phyloP scores from a whole-genome alignment of 2,888 invertebrate genomes.

The Lasioglossum malachurum region DNA sequence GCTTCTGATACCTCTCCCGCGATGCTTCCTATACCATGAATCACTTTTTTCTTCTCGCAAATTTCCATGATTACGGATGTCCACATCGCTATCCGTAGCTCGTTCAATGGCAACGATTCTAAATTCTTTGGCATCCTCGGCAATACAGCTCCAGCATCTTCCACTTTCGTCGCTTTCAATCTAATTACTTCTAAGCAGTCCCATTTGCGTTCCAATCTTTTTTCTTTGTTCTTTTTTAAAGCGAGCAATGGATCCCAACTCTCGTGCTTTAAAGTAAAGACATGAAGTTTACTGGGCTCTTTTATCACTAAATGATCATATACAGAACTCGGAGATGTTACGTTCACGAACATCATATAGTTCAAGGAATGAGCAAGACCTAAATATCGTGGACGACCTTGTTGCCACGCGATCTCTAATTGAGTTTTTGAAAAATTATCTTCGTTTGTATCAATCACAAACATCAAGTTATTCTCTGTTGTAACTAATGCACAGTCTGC shows the following conservation, averaged over 20 bases:
- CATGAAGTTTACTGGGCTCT: conserved; percentile 78
- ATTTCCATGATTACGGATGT: conserved; percentile 75
- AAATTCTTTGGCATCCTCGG: conserved; percentile 63
- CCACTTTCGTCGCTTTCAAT: conserved; percentile 72
- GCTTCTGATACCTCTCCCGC: conserved; percentile 75
- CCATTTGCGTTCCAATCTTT: conserved; percentile 77
- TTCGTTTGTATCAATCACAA: conserved; percentile 48
- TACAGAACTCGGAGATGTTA: conserved; percentile 78
- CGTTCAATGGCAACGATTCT: conserved; percentile 71
- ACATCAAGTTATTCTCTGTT: conserved; percentile 75
- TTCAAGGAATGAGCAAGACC: conserved; percentile 78
- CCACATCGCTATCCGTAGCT: conserved; percentile 79
- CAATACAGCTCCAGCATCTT: conserved; percentile 59
- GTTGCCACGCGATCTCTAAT: conserved; percentile 66
- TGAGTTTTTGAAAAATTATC: conserved; percentile 56
- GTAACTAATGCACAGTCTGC: conserved; percentile 69
- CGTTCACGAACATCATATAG: conserved; percentile 70
- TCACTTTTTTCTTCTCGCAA: conserved; percentile 72
- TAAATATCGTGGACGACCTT: conserved; percentile 74
- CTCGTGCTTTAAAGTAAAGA: conserved; percentile 73
- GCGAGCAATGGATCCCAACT: conserved; percentile 71
- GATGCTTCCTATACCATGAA: conserved; percentile 66
- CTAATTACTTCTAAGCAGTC: conserved; percentile 82
- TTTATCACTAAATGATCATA: conserved; percentile 82
- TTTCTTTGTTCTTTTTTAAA: conserved; percentile 45